Evolutionary conservation across 2,888 invertebrate genomes (phyloP).

Genomic region (Teleiodes luculella): DNA sequence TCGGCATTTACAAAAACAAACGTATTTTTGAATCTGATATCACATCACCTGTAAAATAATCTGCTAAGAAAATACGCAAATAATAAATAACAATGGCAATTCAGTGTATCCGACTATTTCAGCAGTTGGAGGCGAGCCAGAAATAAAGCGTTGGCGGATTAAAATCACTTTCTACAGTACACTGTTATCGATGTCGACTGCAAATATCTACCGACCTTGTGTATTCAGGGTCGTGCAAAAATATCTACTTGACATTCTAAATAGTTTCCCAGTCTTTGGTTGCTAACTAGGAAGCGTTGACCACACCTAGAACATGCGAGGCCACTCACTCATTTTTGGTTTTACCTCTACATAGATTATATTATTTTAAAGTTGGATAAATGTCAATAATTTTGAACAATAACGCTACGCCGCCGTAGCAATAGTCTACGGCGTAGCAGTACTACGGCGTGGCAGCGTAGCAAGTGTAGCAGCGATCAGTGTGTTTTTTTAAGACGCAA

Average conservation of each 20-base stretch:
- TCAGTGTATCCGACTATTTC: constrained; percentile 33
- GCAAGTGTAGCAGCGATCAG: too few species aligned
- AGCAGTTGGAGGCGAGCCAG: constrained; percentile 58
- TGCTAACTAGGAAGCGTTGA: constrained; percentile 72
- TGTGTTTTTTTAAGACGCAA: too few species aligned
- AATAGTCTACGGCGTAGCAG: too few species aligned
- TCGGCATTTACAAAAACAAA: too few species aligned
- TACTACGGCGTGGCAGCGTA: too few species aligned
- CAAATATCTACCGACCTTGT: constrained; percentile 66
- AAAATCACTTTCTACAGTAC: constrained; percentile 74
- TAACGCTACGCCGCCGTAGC: too few species aligned
- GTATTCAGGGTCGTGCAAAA: constrained; percentile 71
- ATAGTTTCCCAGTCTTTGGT: constrained; percentile 71
- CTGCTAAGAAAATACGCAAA: constrained; percentile 3
- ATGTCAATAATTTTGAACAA: too few species aligned
- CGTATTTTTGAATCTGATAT: neutral
- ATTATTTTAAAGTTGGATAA: too few species aligned
- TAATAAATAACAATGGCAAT: constrained; percentile 23
- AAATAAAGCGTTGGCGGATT: constrained; percentile 49
- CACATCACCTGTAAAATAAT: neutral
- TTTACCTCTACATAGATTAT: too few species aligned
- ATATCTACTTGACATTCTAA: constrained; percentile 75
- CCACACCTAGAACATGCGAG: constrained; percentile 57
- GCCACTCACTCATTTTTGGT: constrained; percentile 15
- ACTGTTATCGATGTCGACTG: constrained; percentile 57